A percentile compares a stretch with the other conserved stretches of the same genome.
Conservation (phyloP, 1,140 invertebrate genomes). For the Pseudomyrmex flavicornis region DNA sequence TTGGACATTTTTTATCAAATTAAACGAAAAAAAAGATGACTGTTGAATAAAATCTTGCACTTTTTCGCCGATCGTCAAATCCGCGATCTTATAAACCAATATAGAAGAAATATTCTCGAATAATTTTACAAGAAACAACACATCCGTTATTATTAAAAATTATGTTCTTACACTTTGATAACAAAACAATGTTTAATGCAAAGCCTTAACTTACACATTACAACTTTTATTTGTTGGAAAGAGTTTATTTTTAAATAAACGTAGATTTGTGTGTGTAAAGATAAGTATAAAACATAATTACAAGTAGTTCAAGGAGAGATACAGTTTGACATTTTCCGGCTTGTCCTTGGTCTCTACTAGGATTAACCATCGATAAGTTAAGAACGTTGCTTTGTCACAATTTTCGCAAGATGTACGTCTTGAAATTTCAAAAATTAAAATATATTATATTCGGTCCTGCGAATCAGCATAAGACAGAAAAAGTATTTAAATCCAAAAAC, state of each 20-base stretch:
- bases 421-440: conserved; percentile 26
- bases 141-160: conserved; percentile 5
- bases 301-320: conserved; percentile 38
- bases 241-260: no score
- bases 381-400: not conserved
- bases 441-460: no score
- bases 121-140: not conserved
- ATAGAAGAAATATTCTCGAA: not conserved
- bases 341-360: conserved; percentile 21
- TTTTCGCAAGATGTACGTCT: conserved; percentile 6
- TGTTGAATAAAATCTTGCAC: not conserved
- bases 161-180: not conserved
- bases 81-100: not conserved
- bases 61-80: no score
- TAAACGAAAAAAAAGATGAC: not conserved
- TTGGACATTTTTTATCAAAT: not conserved
- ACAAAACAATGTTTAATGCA: not conserved
- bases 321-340: not conserved
- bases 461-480: not conserved
- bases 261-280: not conserved
- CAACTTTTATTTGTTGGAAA: not conserved
- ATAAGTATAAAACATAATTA: conserved; percentile 21
- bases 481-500: not conserved
- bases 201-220: not conserved
- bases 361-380: conserved; percentile 46